Conservation (phyloP, 2,888 invertebrate species). For the Microdon myrmicae region DNA sequence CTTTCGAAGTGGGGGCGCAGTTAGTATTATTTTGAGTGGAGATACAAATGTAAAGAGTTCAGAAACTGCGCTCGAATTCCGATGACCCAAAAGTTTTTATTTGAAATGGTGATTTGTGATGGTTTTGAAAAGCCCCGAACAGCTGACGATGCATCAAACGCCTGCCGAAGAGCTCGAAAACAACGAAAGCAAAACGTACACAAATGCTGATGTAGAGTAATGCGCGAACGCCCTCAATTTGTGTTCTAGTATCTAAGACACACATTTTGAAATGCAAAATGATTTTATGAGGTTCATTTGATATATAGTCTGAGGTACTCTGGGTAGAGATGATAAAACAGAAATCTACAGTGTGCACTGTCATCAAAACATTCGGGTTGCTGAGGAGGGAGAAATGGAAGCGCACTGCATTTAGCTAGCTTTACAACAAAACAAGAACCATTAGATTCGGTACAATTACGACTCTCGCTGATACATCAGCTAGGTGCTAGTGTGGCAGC, state of each 20-base stretch:
- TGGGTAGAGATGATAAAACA: slow-evolving; percentile 1
- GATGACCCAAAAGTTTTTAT: slow-evolving; percentile 44
- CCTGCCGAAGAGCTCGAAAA: neutral
- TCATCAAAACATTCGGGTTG: too few species aligned
- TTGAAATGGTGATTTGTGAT: slow-evolving; percentile 40
- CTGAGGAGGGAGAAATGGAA: slow-evolving; percentile 36
- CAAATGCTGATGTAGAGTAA: slow-evolving; percentile 18
- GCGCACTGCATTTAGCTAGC: slow-evolving; percentile 46
- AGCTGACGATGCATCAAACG: slow-evolving; percentile 7
- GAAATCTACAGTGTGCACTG: slow-evolving; percentile 12
- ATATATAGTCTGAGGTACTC: slow-evolving; percentile 1
- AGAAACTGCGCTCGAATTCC: slow-evolving; percentile 17
- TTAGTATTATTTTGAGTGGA: too few species aligned
- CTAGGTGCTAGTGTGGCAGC: slow-evolving; percentile 3
- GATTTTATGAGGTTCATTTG: slow-evolving; percentile 48
- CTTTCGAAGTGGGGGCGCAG: too few species aligned
- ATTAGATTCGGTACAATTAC: slow-evolving; percentile 47
- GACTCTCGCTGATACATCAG: slow-evolving; percentile 15
- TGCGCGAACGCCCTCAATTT: slow-evolving; percentile 43
- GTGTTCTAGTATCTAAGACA: slow-evolving; percentile 37
- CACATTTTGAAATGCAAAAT: slow-evolving; percentile 43
- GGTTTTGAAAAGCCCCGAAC: slow-evolving; percentile 32
- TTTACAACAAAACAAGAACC: slow-evolving; percentile 38
- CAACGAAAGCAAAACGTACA: neutral
- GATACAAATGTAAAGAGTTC: neutral